These are phyloP conservation scores for Onychomys arenicola DNA, from an alignment of 2,797 vertebrate species.

Conservation along the genomic window DNA sequence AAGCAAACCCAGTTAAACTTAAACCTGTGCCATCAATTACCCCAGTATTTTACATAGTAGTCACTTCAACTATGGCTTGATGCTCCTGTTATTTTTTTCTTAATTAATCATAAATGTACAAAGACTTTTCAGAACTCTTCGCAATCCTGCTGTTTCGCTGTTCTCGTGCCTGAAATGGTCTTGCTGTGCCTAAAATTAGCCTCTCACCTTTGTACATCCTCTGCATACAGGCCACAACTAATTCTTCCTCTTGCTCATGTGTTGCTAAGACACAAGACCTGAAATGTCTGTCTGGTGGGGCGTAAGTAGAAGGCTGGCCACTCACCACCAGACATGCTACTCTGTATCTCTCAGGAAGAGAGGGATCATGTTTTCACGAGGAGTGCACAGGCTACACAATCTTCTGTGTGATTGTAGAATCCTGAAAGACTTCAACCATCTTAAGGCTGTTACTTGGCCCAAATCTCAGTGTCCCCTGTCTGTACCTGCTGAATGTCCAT, in stretches of 20 bases:
- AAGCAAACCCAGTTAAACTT: conserved; percentile 47
- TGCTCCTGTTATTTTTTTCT: background rate
- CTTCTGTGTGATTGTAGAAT: background rate
- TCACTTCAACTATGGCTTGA: background rate
- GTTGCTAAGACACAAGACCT: background rate
- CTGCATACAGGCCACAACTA: background rate
- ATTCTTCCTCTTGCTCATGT: background rate
- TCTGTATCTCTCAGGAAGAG: background rate
- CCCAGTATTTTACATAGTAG: background rate
- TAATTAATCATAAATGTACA: conserved; percentile 14
- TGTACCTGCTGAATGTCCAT: background rate
- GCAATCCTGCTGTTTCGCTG: background rate
- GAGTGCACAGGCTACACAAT: background rate
- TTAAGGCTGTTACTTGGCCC: background rate
- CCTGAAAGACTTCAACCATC: background rate
- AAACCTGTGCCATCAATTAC: background rate
- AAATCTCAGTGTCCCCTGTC: background rate
- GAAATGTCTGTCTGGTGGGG: background rate
- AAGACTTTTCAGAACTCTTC: background rate
- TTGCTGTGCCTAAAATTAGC: background rate
- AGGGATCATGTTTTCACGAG: background rate
- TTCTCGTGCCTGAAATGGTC: background rate
- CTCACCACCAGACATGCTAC: background rate
- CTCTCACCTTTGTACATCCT: background rate
- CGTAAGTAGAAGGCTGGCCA: background rate